Percentiles rank a stretch among this genome's conserved stretches.
Evolutionary conservation across 1,140 invertebrate species (phyloP).

Genomic region (Brachionus asplanchnoidis): DNA sequence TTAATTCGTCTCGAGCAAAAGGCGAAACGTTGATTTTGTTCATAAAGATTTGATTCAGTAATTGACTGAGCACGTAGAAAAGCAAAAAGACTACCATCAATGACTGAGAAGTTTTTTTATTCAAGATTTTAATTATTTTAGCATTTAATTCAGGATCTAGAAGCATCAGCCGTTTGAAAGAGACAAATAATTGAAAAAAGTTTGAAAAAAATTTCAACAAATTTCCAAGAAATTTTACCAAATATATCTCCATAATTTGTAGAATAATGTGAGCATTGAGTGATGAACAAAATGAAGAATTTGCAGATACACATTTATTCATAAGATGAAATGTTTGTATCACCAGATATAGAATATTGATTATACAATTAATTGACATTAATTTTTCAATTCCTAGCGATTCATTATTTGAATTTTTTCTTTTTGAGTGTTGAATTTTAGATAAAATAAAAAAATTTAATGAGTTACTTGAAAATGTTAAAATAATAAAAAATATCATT

Average conservation of each 20-base stretch:
- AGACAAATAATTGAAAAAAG: neutral
- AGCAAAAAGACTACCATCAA: neutral
- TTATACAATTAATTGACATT: neutral
- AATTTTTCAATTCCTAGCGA: neutral
- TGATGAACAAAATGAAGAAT: neutral
- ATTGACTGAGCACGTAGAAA: neutral
- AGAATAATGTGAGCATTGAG: neutral
- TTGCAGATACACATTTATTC: neutral
- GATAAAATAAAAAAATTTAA: neutral
- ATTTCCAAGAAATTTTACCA: neutral
- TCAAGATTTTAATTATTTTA: neutral
- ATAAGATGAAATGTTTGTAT: neutral
- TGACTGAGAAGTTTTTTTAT: neutral
- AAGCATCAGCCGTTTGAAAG: neutral
- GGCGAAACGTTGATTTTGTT: neutral
- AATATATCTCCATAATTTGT: neutral
- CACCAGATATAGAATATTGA: neutral
- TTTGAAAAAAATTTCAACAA: neutral
- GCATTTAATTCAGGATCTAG: neutral
- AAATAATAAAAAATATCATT: neutral
- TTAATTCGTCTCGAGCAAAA: neutral
- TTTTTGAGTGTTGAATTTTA: neutral
- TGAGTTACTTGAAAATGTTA: neutral
- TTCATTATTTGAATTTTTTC: neutral
- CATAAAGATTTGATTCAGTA: neutral